Percentiles rank a stretch among this genome's conserved stretches.
These are phyloP conservation scores for Egretta garzetta DNA, from an alignment of 2,113 vertebrate species.

Conservation along the genomic window DNA sequence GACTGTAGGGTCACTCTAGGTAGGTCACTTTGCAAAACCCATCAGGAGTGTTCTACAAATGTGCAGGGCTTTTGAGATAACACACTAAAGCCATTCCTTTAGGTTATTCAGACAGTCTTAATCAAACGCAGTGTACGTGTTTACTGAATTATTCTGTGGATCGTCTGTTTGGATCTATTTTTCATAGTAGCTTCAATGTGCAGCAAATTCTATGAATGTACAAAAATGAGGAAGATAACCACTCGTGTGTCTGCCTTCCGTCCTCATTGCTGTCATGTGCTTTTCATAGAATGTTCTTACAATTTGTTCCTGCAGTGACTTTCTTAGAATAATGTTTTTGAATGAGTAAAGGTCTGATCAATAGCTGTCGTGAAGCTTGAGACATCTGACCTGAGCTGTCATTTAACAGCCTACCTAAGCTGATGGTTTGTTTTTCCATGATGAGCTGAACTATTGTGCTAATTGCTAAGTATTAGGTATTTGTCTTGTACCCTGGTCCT, in stretches of 20 bases:
- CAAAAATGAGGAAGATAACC: not conserved
- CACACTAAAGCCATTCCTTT: not conserved
- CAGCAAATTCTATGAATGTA: not conserved
- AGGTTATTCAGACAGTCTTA: not conserved
- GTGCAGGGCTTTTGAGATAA: not conserved
- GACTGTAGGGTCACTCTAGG: rapidly evolving
- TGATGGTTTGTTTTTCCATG: not conserved
- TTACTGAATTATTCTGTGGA: not conserved
- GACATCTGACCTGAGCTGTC: not conserved
- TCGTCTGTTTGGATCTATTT: not conserved
- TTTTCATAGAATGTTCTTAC: not conserved
- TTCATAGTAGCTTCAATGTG: not conserved
- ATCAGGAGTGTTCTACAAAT: not conserved
- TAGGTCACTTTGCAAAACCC: not conserved
- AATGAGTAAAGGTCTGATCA: not conserved
- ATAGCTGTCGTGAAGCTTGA: not conserved
- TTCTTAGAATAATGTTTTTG: not conserved
- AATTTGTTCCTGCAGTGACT: not conserved
- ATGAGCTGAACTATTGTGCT: not conserved
- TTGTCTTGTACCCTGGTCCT: not conserved
- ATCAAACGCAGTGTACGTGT: not conserved
- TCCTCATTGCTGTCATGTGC: not conserved
- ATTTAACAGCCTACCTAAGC: not conserved
- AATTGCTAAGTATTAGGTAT: not conserved
- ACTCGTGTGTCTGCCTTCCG: rapidly evolving